A percentile compares a stretch with the other conserved stretches of the same genome.
These are phyloP conservation scores for Branchellion lobata DNA, from an alignment of 2,888 invertebrate species.

Conservation along the genomic window DNA sequence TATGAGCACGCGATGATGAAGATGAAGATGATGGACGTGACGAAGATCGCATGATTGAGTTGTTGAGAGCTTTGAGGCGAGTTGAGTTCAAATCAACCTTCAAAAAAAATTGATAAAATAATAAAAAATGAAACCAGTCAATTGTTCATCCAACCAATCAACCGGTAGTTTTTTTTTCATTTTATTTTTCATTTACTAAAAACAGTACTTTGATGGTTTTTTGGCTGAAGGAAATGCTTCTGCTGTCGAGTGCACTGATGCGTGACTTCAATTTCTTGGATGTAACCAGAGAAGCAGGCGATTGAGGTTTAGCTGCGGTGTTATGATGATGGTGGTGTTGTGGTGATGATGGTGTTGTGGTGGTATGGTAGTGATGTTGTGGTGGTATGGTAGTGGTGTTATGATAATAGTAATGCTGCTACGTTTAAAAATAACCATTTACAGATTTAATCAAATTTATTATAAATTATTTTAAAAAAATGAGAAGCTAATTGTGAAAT, in stretches of 20 bases:
- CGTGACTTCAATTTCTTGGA: not conserved
- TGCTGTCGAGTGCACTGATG: not conserved
- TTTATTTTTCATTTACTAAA: not conserved
- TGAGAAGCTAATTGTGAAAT: too few relatives aligned
- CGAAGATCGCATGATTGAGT: not conserved
- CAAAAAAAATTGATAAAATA: not conserved
- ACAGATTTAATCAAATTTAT: too few relatives aligned
- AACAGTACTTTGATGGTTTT: not conserved
- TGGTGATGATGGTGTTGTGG: too few relatives aligned
- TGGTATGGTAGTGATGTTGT: too few relatives aligned
- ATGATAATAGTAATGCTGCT: too few relatives aligned
- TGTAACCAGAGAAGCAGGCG: not conserved
- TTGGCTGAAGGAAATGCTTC: slow-evolving; percentile 6
- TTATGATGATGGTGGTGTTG: too few relatives aligned
- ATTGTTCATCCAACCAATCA: not conserved
- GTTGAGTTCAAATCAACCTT: not conserved
- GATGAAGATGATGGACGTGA: slow-evolving; percentile 1
- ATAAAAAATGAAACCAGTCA: not conserved
- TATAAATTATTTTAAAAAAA: too few relatives aligned
- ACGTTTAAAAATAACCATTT: too few relatives aligned
- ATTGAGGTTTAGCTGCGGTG: not conserved
- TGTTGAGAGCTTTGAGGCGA: not conserved
- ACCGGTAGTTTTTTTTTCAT: too few relatives aligned
- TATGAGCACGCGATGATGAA: not conserved
- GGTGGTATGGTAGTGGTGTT: too few relatives aligned